A percentile compares a stretch with the other conserved stretches of the same genome.
Evolutionary conservation across 2,888 invertebrate species (phyloP).

Genomic region (Pyrgus malvae): DNA sequence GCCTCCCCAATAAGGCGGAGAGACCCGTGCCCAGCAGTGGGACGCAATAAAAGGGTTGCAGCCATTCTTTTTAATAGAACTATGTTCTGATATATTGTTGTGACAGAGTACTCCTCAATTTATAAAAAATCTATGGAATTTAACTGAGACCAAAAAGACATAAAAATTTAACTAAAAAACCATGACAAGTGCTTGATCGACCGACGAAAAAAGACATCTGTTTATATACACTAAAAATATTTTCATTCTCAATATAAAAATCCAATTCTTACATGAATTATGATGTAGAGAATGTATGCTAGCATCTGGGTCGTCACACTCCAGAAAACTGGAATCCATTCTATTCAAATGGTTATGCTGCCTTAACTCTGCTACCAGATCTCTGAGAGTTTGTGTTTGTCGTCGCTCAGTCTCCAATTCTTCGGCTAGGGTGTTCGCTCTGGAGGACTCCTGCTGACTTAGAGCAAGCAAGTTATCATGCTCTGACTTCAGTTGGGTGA

Average conservation of each 20-base stretch:
- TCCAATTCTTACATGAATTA: conserved; percentile 57
- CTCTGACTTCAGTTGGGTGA: conserved; percentile 71
- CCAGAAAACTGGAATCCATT: conserved; percentile 60
- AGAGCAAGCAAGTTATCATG: conserved; percentile 59
- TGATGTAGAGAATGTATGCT: conserved; percentile 56
- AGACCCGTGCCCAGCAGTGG: no score
- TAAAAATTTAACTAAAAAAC: no score
- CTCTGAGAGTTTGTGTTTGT: conserved; percentile 49
- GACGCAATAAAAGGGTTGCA: no score
- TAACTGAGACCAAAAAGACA: no score
- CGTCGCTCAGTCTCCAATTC: conserved; percentile 58
- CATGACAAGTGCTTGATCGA: no score
- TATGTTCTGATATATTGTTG: no score
- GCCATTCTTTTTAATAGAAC: no score
- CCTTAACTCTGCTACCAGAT: conserved; percentile 58
- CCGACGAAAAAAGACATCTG: no score
- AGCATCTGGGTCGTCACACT: conserved; percentile 68
- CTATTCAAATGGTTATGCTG: conserved; percentile 60
- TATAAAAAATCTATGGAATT: no score
- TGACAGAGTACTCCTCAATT: no score
- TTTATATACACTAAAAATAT: no score
- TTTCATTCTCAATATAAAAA: not conserved
- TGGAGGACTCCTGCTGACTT: conserved; percentile 53
- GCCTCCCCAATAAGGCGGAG: no score
- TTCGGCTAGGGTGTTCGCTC: conserved; percentile 49